These are phyloP conservation scores for Cremastinae sp. DNA, from an alignment of 2,888 invertebrate genomes.

Conservation along the genomic window DNA sequence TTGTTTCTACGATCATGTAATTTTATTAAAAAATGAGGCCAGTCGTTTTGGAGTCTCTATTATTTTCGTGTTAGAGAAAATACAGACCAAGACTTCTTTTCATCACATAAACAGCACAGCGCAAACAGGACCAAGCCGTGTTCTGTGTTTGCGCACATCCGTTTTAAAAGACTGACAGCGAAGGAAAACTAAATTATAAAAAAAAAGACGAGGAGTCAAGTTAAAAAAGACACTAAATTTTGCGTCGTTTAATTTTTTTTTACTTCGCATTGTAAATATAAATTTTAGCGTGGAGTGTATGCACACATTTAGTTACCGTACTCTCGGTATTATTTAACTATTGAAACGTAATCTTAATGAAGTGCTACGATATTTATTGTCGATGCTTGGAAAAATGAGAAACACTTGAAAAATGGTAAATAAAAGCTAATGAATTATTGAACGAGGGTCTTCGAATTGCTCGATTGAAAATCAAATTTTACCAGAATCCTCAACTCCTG, in stretches of 20 bases:
- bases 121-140: no score
- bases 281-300: conserved; percentile 26
- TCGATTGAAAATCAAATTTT: conserved; percentile 8
- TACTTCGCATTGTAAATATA: conserved; percentile 54
- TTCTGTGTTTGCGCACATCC: conserved; percentile 18
- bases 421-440: conserved; percentile 1
- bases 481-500: conserved; percentile 17
- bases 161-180: conserved; percentile 58
- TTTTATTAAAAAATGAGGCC: not conserved
- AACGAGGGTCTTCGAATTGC: not conserved
- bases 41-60: not conserved
- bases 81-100: not conserved
- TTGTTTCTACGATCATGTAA: not conserved
- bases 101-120: no score
- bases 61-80: not conserved
- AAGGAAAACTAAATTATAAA: conserved; percentile 25
- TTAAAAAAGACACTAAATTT: conserved; percentile 10
- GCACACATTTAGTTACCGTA: conserved; percentile 39
- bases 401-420: conserved; percentile 8
- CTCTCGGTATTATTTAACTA: conserved; percentile 50
- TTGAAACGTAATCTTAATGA: conserved; percentile 30
- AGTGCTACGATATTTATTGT: conserved; percentile 48
- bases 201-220: conserved; percentile 10
- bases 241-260: conserved; percentile 25
- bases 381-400: conserved; percentile 14